Evolutionary conservation across 2,888 invertebrate species (phyloP).

Genomic region (Noctua janthe): DNA sequence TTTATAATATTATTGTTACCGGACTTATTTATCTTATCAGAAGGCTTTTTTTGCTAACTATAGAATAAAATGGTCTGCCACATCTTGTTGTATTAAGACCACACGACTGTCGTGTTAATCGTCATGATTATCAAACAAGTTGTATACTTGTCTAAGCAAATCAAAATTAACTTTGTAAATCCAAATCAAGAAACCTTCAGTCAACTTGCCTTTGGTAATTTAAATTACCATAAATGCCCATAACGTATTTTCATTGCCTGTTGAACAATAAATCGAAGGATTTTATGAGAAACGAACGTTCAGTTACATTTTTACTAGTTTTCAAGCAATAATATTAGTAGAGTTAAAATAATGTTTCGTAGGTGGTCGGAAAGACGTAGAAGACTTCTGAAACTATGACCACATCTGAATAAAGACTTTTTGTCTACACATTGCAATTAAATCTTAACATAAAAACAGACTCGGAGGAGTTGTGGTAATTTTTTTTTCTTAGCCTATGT

Average conservation of each 20-base stretch:
- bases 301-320: background rate
- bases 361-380: background rate
- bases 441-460: background rate
- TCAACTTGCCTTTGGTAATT: background rate
- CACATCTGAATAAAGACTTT: background rate
- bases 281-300: background rate
- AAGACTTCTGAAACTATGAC: background rate
- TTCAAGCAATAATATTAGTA: background rate
- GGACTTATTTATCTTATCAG: conserved; percentile 13
- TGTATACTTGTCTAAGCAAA: background rate
- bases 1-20: background rate
- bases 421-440: background rate
- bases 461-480: background rate
- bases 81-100: conserved; percentile 1
- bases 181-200: background rate
- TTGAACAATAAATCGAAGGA: background rate
- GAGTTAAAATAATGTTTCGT: background rate
- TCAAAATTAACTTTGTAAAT: background rate
- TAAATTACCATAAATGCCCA: background rate
- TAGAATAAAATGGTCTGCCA: background rate
- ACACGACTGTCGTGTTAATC: background rate
- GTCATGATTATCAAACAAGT: background rate
- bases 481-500: too few species aligned
- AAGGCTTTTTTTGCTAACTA: conserved; percentile 9
- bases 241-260: background rate